A percentile compares a stretch with the other conserved stretches of the same genome.
Evolutionary conservation across 1,140 invertebrate genomes (phyloP).

Genomic region (Maniola jurtina): DNA sequence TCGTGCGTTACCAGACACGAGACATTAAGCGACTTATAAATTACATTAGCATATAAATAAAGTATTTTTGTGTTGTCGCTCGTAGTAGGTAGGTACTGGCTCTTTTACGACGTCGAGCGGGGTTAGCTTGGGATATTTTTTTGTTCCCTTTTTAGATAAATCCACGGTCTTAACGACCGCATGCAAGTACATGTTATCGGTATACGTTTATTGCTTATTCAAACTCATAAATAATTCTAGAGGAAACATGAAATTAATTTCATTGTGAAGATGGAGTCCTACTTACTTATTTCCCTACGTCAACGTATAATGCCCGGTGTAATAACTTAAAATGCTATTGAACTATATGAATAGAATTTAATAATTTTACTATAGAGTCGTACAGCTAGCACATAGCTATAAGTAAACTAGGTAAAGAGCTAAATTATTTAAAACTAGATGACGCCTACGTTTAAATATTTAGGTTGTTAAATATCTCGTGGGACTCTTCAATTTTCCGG

Average conservation of each 20-base stretch:
- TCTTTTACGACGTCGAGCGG: slow-evolving; percentile 69
- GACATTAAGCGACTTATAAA: slow-evolving; percentile 79
- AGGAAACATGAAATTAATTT: slow-evolving; percentile 74
- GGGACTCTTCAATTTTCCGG: too few relatives aligned
- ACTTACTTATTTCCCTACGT: slow-evolving; percentile 33
- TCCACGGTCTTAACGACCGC: slow-evolving; percentile 69
- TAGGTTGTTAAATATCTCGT: too few relatives aligned
- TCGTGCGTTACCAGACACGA: slow-evolving; percentile 76
- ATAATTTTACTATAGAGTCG: not conserved
- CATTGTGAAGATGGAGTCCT: slow-evolving; percentile 53
- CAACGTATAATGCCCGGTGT: slow-evolving; percentile 16
- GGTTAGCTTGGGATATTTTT: slow-evolving; percentile 58
- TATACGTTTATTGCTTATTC: slow-evolving; percentile 74
- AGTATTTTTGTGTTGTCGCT: slow-evolving; percentile 75
- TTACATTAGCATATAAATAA: slow-evolving; percentile 79
- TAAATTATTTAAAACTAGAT: too few relatives aligned
- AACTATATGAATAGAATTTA: not conserved
- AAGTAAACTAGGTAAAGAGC: too few relatives aligned
- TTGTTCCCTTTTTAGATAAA: slow-evolving; percentile 75
- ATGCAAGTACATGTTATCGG: slow-evolving; percentile 73
- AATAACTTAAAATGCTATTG: slow-evolving; percentile 9
- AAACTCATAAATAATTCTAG: slow-evolving; percentile 72
- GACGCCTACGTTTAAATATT: too few relatives aligned
- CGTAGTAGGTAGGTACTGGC: slow-evolving; percentile 40
- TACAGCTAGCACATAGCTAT: not conserved